phyloP scores from a whole-genome alignment of 2,888 invertebrate species.

The Polydrusus tereticollis region DNA sequence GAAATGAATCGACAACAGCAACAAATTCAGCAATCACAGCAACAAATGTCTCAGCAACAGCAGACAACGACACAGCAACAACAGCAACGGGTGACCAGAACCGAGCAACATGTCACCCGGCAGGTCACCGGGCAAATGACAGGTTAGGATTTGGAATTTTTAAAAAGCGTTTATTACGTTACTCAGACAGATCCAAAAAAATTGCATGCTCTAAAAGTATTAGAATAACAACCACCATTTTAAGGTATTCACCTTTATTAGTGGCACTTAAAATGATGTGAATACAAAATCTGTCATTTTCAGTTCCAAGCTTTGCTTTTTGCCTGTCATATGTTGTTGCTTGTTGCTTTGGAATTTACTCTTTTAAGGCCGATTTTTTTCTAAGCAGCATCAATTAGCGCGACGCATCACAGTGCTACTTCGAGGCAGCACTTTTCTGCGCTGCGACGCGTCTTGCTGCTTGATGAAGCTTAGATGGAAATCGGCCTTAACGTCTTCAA shows the following conservation, averaged over 20 bases:
- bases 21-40: slow-evolving; percentile 58
- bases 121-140: slow-evolving; percentile 81
- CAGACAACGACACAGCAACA: slow-evolving; percentile 68
- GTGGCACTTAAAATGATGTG: no score
- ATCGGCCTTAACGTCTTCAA: no score
- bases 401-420: no score
- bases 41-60: slow-evolving; percentile 68
- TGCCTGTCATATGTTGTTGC: slow-evolving; percentile 22
- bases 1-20: slow-evolving; percentile 84
- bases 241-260: no score
- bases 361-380: no score
- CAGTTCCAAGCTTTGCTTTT: slow-evolving; percentile 2
- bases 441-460: no score
- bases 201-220: neutral
- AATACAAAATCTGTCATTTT: slow-evolving; percentile 4
- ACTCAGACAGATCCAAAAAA: slow-evolving; percentile 1
- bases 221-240: no score
- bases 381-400: no score
- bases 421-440: no score
- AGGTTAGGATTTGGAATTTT: slow-evolving; percentile 68
- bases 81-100: slow-evolving; percentile 75
- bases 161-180: neutral
- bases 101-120: slow-evolving; percentile 84
- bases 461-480: no score
- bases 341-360: slow-evolving; percentile 7